Conservation (phyloP, 2,888 invertebrate genomes). For the Ypsolopha scabrella region DNA sequence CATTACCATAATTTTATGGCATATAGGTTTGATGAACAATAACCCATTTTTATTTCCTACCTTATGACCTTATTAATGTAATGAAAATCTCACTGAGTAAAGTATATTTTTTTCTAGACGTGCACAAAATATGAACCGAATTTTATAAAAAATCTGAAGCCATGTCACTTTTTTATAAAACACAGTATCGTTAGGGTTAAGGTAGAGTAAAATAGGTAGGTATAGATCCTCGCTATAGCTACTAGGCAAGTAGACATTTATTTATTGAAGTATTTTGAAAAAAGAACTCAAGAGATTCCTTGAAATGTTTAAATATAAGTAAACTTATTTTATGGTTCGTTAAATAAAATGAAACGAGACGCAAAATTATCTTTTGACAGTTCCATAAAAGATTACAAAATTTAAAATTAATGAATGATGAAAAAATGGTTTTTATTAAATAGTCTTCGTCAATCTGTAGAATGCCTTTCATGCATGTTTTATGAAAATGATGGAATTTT, state of each 20-base stretch:
- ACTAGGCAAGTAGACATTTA: slow-evolving; percentile 63
- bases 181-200: slow-evolving; percentile 26
- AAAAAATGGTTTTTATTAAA: too few relatives aligned
- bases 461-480: background rate
- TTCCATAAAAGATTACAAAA: too few relatives aligned
- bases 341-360: slow-evolving; percentile 6
- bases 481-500: slow-evolving; percentile 6
- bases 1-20: background rate
- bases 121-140: slow-evolving; percentile 48
- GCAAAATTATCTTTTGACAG: background rate
- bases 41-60: background rate
- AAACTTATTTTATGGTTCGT: slow-evolving; percentile 8
- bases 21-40: background rate
- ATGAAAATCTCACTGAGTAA: slow-evolving; percentile 37
- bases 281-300: slow-evolving; percentile 44
- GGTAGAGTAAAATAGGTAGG: slow-evolving; percentile 31
- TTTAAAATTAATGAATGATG: too few relatives aligned
- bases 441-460: too few relatives aligned
- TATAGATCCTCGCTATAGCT: slow-evolving; percentile 64
- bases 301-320: slow-evolving; percentile 33
- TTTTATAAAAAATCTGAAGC: slow-evolving; percentile 27
- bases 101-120: slow-evolving; percentile 31
- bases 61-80: background rate
- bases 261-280: slow-evolving; percentile 5
- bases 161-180: slow-evolving; percentile 32